Evolutionary conservation across 2,113 vertebrate genomes (phyloP).

Genomic region (Dendrocopos noguchii): DNA sequence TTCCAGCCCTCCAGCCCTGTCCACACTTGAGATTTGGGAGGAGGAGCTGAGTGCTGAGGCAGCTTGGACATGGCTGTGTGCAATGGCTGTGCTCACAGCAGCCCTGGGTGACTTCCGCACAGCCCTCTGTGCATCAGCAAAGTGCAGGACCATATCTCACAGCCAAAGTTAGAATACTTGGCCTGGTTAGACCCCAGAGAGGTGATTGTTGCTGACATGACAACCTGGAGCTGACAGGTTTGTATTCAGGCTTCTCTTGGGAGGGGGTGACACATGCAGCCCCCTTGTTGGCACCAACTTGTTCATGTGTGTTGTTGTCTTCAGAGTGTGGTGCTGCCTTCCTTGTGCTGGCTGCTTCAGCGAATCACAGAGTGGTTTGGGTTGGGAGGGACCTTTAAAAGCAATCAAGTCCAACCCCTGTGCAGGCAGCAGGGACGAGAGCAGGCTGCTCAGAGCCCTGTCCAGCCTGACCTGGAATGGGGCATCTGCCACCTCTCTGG

Average conservation of each 20-base stretch:
- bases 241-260: background rate
- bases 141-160: rapidly evolving
- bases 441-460: no score
- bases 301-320: background rate
- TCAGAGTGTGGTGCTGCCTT: rapidly evolving
- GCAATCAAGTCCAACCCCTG: no score
- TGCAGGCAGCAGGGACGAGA: no score
- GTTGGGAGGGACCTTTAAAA: no score
- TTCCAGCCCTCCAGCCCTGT: background rate
- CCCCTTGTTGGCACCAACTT: background rate
- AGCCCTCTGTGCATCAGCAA: rapidly evolving
- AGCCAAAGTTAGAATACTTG: background rate
- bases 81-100: background rate
- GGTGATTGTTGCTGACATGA: rapidly evolving
- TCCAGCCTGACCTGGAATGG: no score
- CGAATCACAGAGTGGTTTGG: no score
- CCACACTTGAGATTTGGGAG: slow-evolving; percentile 40
- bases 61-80: background rate
- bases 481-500: no score
- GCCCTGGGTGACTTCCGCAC: background rate
- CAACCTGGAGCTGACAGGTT: background rate
- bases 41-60: background rate
- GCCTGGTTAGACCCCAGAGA: background rate
- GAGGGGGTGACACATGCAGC: background rate
- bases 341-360: background rate